phyloP scores from a whole-genome alignment of 2,113 vertebrate species.

The Chamaea fasciata region DNA sequence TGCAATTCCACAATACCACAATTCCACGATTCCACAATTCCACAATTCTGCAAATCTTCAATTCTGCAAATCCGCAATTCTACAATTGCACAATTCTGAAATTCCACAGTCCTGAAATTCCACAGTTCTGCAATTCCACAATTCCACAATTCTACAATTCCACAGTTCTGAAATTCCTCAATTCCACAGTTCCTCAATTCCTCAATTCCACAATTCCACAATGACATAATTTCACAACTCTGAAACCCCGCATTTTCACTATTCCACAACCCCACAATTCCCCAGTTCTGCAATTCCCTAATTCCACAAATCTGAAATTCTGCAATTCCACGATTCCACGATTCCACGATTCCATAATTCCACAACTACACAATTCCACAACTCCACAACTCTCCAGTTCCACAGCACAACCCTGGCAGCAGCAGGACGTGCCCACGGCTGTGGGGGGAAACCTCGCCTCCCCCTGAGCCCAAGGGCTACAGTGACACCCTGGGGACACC shows the following conservation, averaged over 20 bases:
- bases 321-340: no score
- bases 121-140: rapidly evolving
- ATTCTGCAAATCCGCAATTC: rapidly evolving
- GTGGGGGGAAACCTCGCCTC: not conserved
- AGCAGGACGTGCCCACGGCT: not conserved
- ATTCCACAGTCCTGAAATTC: no score
- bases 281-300: not conserved
- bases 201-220: not conserved
- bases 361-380: not conserved
- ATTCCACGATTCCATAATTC: not conserved
- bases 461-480: rapidly evolving
- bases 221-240: not conserved
- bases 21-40: no score
- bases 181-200: no score
- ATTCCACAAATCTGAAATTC: not conserved
- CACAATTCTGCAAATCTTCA: no score
- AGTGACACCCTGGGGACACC: rapidly evolving
- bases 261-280: no score
- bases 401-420: rapidly evolving
- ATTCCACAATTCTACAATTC: no score
- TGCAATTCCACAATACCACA: not conserved
- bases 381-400: not conserved
- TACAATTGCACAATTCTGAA: no score
- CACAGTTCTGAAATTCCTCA: no score
- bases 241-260: no score